A percentile compares a stretch with the other conserved stretches of the same genome.
phyloP scores from a whole-genome alignment of 2,888 invertebrate genomes.

The Opisthograptis luteolata region DNA sequence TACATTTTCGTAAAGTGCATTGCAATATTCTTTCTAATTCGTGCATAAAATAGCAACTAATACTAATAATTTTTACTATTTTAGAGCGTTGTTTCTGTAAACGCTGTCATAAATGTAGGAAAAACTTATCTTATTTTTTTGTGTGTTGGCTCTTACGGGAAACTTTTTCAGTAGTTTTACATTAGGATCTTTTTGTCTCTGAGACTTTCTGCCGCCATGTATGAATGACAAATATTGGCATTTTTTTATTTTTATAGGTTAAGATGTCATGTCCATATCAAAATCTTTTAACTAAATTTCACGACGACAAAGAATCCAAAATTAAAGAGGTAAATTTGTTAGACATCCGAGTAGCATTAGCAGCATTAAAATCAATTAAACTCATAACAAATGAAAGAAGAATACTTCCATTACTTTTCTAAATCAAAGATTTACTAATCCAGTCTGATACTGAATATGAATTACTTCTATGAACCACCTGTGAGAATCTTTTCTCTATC shows the following conservation, averaged over 20 bases:
- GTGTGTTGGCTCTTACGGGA: no score
- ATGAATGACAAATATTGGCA: constrained; percentile 28
- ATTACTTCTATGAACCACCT: constrained; percentile 44
- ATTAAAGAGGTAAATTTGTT: constrained; percentile 52
- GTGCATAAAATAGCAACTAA: no score
- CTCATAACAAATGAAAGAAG: constrained; percentile 39
- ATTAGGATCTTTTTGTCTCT: constrained; percentile 2
- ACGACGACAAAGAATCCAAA: constrained; percentile 52
- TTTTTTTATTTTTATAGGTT: constrained; percentile 51
- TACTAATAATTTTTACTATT: no score
- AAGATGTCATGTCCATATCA: constrained; percentile 81
- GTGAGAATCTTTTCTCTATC: constrained; percentile 43
- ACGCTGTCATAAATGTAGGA: no score
- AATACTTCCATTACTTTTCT: constrained; percentile 20
- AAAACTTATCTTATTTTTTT: no score
- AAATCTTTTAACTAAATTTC: constrained; percentile 67
- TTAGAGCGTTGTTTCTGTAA: no score
- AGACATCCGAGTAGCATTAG: constrained; percentile 39
- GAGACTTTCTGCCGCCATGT: no score
- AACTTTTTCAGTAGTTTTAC: no score
- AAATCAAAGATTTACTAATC: neutral
- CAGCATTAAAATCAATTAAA: no score
- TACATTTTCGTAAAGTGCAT: no score
- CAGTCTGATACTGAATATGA: constrained; percentile 10
- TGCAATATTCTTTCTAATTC: no score